Evolutionary conservation across 2,113 vertebrate genomes (phyloP).

Genomic region (Australoheros scitulus): DNA sequence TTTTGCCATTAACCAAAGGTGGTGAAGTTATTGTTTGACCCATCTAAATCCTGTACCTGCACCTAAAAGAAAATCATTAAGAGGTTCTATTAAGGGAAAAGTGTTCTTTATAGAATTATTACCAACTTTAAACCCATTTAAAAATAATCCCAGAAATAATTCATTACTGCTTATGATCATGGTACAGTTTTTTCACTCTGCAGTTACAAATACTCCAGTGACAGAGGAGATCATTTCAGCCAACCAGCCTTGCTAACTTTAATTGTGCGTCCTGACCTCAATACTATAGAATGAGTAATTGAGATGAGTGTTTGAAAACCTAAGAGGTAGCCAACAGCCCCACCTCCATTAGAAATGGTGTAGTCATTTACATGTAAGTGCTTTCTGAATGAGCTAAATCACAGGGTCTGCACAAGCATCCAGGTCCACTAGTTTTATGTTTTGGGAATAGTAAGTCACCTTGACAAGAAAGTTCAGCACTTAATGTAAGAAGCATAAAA

Average conservation of each 20-base stretch:
- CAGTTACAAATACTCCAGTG: not conserved
- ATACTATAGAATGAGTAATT: not conserved
- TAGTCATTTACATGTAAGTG: conserved; percentile 22
- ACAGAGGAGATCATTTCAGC: not conserved
- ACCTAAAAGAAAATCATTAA: not conserved
- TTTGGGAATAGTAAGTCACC: conserved; percentile 25
- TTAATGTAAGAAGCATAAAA: conserved; percentile 25
- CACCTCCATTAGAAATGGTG: conserved; percentile 4
- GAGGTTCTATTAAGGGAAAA: not conserved
- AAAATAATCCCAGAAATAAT: conserved; percentile 6
- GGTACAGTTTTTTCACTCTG: not conserved
- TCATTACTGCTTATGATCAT: not conserved
- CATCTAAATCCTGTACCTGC: not conserved
- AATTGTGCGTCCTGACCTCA: conserved; percentile 19
- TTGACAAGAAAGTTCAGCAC: conserved; percentile 33
- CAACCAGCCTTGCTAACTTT: not conserved
- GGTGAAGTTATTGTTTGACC: not conserved
- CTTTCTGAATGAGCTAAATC: not conserved
- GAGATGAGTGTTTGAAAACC: not conserved
- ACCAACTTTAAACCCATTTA: not conserved
- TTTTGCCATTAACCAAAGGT: not conserved
- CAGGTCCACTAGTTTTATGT: conserved; percentile 15
- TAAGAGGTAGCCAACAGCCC: not conserved
- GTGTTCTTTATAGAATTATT: not conserved
- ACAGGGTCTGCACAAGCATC: not conserved